A percentile compares a stretch with the other conserved stretches of the same genome.
Evolutionary conservation across 1,140 invertebrate species (phyloP).

Genomic region (Agrypnia vestita): DNA sequence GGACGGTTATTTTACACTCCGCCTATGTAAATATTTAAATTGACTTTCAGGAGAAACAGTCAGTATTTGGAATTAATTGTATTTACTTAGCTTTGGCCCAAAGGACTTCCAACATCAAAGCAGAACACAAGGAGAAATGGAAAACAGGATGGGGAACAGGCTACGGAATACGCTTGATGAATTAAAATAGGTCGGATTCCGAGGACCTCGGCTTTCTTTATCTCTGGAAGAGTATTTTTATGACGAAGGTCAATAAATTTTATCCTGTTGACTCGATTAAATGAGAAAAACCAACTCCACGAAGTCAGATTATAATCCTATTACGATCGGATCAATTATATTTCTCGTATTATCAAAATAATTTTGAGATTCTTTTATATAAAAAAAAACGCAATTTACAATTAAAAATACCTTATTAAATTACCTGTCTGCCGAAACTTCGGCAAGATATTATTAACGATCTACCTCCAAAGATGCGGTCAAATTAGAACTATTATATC

Average conservation of each 20-base stretch:
- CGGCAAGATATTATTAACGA: too few relatives aligned
- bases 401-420: too few relatives aligned
- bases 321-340: too few relatives aligned
- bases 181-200: conserved; percentile 8
- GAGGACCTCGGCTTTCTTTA: conserved; percentile 15
- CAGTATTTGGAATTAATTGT: conserved; percentile 55
- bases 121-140: conserved; percentile 25
- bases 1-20: conserved; percentile 44
- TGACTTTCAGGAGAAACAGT: conserved; percentile 41
- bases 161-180: background rate
- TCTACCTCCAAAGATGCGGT: too few relatives aligned
- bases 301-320: too few relatives aligned
- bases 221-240: conserved; percentile 20
- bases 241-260: conserved; percentile 12
- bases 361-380: too few relatives aligned
- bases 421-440: too few relatives aligned
- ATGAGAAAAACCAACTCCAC: background rate
- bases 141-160: conserved; percentile 16
- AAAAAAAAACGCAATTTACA: too few relatives aligned
- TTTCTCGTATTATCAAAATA: too few relatives aligned
- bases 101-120: conserved; percentile 49
- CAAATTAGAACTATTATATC: too few relatives aligned
- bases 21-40: conserved; percentile 49
- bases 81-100: conserved; percentile 51
- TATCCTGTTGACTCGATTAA: background rate